These are phyloP conservation scores for Turritopsis rubra DNA, from an alignment of 30 jellyfish, hydroid and myxozoan species.

Conservation along the genomic window DNA sequence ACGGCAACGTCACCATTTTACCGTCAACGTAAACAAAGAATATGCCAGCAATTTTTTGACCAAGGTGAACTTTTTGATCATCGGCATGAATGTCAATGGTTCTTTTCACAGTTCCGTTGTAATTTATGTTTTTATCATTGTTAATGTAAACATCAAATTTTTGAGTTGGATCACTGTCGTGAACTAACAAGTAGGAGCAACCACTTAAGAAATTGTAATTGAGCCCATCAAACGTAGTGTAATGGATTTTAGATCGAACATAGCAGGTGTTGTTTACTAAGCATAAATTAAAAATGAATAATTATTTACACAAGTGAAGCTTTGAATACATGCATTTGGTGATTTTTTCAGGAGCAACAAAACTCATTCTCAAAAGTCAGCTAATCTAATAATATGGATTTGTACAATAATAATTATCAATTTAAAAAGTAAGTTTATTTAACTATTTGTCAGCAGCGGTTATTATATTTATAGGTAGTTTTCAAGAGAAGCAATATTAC, in stretches of 20 bases:
- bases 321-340: background rate
- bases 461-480: too few species aligned
- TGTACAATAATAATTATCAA: background rate
- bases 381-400: background rate
- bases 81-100: constrained; percentile 56
- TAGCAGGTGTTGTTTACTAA: constrained; percentile 75
- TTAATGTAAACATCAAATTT: constrained; percentile 54
- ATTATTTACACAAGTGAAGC: background rate
- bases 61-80: constrained; percentile 50
- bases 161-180: constrained; percentile 68
- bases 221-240: constrained; percentile 88
- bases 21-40: constrained; percentile 61
- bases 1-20: constrained; percentile 62
- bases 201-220: constrained; percentile 63
- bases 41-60: constrained; percentile 59
- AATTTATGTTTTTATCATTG: constrained; percentile 67
- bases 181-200: constrained; percentile 77
- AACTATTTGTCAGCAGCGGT: too few species aligned
- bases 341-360: background rate
- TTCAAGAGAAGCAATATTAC: too few species aligned
- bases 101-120: constrained; percentile 72
- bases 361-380: background rate
- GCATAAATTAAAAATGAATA: background rate
- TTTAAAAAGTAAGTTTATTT: background rate
- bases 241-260: constrained; percentile 76